Evolutionary conservation across 1,140 invertebrate genomes (phyloP).

Genomic region (Drosophila kikkawai): DNA sequence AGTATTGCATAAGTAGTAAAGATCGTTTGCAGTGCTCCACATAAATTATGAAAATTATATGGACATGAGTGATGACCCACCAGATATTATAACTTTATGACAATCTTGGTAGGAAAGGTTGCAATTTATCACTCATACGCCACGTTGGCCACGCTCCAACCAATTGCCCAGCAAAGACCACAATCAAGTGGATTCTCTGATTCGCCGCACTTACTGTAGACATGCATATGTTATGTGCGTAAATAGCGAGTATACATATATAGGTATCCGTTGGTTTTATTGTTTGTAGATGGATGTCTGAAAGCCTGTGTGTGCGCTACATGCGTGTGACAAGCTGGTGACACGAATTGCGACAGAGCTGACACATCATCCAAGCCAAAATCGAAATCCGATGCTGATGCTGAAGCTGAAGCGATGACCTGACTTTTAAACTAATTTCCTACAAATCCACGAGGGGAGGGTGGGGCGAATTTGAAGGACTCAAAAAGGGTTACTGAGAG

Average conservation of each 20-base stretch:
- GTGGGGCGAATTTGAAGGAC: neutral
- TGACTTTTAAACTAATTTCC: slow-evolving; percentile 9
- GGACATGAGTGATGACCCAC: no score
- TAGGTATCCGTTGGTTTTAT: neutral
- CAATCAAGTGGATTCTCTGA: slow-evolving; percentile 21
- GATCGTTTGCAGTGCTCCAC: neutral
- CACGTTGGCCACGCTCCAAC: slow-evolving; percentile 9
- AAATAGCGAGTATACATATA: neutral
- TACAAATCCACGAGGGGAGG: no score
- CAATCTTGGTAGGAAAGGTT: slow-evolving; percentile 6
- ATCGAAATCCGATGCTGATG: slow-evolving; percentile 2
- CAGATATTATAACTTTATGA: slow-evolving; percentile 7
- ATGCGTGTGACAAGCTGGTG: slow-evolving; percentile 29
- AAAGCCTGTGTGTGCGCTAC: neutral
- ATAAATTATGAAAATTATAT: neutral
- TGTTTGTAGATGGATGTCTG: slow-evolving; percentile 10
- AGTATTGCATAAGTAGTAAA: no score
- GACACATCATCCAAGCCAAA: slow-evolving; percentile 45
- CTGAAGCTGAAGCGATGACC: neutral
- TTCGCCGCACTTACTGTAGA: slow-evolving; percentile 23
- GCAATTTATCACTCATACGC: slow-evolving; percentile 43
- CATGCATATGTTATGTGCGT: neutral
- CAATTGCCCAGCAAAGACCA: slow-evolving; percentile 19
- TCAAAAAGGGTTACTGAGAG: neutral
- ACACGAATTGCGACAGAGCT: slow-evolving; percentile 50